A percentile compares a stretch with the other conserved stretches of the same genome.
phyloP scores from a whole-genome alignment of 2,797 vertebrate genomes.

The Apodemus agrarius region DNA sequence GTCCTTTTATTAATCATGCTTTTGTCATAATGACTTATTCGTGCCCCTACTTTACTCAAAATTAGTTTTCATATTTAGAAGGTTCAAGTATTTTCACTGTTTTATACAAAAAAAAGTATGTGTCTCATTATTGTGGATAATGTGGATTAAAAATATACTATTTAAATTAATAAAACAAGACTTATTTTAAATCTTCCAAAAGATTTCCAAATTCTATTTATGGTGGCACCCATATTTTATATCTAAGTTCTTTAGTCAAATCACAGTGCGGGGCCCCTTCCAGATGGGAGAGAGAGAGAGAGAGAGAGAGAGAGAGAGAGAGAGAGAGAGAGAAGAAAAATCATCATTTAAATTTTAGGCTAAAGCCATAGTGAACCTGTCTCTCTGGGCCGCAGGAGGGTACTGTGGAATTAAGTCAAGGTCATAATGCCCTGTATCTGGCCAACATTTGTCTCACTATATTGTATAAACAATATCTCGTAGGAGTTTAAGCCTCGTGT shows the following conservation, averaged over 20 bases:
- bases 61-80: background rate
- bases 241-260: background rate
- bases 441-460: background rate
- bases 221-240: background rate
- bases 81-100: background rate
- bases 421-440: background rate
- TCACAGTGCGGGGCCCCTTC: background rate
- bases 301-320: background rate
- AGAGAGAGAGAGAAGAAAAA: background rate
- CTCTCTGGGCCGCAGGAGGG: background rate
- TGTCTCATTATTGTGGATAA: too few species aligned
- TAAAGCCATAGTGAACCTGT: background rate
- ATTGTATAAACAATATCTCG: background rate
- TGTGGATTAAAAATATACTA: background rate
- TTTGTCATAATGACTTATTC: background rate
- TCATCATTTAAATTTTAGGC: background rate
- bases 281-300: background rate
- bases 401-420: background rate
- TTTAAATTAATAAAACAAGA: background rate
- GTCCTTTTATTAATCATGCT: background rate
- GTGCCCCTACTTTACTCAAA: background rate
- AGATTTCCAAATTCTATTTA: background rate
- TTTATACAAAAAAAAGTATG: background rate
- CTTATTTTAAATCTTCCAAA: background rate
- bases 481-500: background rate